phyloP scores from a whole-genome alignment of 1,140 invertebrate species.

The Drosophila nikananu region DNA sequence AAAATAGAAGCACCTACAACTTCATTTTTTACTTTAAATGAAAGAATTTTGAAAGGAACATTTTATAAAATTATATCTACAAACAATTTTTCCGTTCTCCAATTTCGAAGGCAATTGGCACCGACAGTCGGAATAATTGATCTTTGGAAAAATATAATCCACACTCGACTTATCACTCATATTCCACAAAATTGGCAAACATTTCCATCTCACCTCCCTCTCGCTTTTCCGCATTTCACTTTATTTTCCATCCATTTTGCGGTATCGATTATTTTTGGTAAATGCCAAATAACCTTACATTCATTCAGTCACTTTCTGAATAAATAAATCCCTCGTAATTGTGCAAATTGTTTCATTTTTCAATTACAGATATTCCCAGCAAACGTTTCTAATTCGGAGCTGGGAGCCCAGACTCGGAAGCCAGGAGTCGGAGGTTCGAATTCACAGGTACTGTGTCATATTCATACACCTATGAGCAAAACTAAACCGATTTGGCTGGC shows the following conservation, averaged over 20 bases:
- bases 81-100: too few relatives aligned
- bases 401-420: not conserved
- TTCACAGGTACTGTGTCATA: not conserved
- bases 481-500: slow-evolving; percentile 15
- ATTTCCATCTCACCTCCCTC: not conserved
- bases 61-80: too few relatives aligned
- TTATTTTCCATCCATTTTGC: not conserved
- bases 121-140: slow-evolving; percentile 1
- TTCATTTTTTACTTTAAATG: too few relatives aligned
- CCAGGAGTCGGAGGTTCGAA: not conserved
- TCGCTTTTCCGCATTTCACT: too few relatives aligned
- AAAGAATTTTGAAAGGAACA: too few relatives aligned
- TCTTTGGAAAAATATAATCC: not conserved
- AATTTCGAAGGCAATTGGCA: too few relatives aligned
- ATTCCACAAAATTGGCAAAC: not conserved
- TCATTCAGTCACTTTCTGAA: slow-evolving; percentile 4
- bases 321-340: too few relatives aligned
- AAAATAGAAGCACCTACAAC: too few relatives aligned
- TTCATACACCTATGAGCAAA: not conserved
- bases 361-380: slow-evolving; percentile 11
- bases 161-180: slow-evolving; percentile 22
- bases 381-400: not conserved
- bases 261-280: slow-evolving; percentile 11
- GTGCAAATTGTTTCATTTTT: too few relatives aligned
- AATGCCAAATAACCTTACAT: not conserved